Percentiles rank a stretch among this genome's conserved stretches.
Conservation (phyloP, 2,113 vertebrate species). For the Hypomesus transpacificus region DNA sequence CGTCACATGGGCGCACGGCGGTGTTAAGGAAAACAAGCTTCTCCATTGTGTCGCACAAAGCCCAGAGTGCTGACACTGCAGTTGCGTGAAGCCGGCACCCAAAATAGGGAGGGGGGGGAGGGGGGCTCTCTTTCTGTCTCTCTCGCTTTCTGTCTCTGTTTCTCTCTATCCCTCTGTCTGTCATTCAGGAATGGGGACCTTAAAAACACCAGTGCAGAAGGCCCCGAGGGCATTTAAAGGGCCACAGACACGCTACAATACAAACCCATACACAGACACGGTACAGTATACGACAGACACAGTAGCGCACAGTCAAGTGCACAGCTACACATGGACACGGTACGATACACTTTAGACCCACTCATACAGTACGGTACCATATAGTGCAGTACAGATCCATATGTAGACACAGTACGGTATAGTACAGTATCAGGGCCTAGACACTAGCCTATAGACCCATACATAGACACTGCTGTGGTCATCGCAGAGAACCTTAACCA, state of each 20-base stretch:
- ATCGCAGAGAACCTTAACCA: background rate
- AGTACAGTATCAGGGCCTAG: background rate
- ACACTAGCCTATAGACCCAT: background rate
- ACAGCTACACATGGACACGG: background rate
- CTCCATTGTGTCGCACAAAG: slow-evolving; percentile 75
- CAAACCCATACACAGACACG: background rate
- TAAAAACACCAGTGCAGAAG: slow-evolving; percentile 36
- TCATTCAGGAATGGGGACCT: slow-evolving; percentile 56
- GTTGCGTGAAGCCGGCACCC: slow-evolving; percentile 57
- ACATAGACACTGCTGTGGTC: background rate
- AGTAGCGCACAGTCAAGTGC: no score
- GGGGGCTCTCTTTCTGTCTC: slow-evolving; percentile 24
- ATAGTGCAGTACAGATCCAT: background rate
- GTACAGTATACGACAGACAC: no score
- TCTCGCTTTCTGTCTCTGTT: slow-evolving; percentile 8
- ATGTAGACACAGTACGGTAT: no score
- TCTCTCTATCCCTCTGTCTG: slow-evolving; percentile 22
- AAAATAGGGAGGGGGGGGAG: slow-evolving; percentile 16
- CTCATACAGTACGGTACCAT: background rate
- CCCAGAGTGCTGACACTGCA: slow-evolving; percentile 75
- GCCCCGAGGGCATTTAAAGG: slow-evolving; percentile 15
- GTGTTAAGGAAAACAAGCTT: slow-evolving; percentile 77
- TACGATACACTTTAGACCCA: background rate
- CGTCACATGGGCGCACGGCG: slow-evolving; percentile 66
- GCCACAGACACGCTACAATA: background rate